Conservation (phyloP, 2,888 invertebrate species). For the Cynaeus angustus region DNA sequence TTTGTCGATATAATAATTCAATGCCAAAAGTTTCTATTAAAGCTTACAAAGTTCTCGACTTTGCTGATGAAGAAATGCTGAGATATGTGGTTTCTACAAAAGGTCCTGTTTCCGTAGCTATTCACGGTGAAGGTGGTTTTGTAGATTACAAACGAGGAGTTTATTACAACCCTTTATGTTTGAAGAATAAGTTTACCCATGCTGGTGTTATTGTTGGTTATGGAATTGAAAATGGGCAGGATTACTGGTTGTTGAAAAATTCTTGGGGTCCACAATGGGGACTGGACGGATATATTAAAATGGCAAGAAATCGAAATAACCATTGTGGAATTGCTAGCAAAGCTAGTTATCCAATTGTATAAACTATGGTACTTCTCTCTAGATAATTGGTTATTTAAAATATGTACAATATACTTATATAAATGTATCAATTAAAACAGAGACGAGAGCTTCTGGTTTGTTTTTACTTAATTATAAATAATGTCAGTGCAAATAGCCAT, state of each 20-base stretch:
- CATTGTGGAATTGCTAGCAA: slow-evolving; percentile 86
- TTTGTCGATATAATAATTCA: slow-evolving; percentile 1
- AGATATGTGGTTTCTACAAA: slow-evolving; percentile 84
- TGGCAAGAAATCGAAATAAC: slow-evolving; percentile 82
- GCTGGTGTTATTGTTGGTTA: slow-evolving; percentile 87
- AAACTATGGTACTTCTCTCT: too few species aligned
- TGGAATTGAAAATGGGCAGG: slow-evolving; percentile 70
- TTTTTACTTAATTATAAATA: too few species aligned
- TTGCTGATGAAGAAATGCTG: slow-evolving; percentile 34
- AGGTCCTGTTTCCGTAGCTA: slow-evolving; percentile 89
- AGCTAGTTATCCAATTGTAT: slow-evolving; percentile 82
- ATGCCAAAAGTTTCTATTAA: not conserved
- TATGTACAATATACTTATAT: too few species aligned
- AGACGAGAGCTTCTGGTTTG: too few species aligned
- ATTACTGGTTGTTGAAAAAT: slow-evolving; percentile 87
- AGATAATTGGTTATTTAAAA: too few species aligned
- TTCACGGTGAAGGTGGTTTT: slow-evolving; percentile 89
- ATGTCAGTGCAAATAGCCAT: too few species aligned
- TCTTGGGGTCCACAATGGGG: slow-evolving; percentile 87
- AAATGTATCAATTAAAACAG: too few species aligned
- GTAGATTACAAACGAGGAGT: slow-evolving; percentile 86
- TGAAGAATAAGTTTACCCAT: slow-evolving; percentile 80
- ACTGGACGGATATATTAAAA: slow-evolving; percentile 85
- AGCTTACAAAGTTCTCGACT: not conserved
- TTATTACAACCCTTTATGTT: slow-evolving; percentile 84